A percentile compares a stretch with the other conserved stretches of the same genome.
Conservation (phyloP, 2,888 invertebrate species). For the Stictocephala bisonia region DNA sequence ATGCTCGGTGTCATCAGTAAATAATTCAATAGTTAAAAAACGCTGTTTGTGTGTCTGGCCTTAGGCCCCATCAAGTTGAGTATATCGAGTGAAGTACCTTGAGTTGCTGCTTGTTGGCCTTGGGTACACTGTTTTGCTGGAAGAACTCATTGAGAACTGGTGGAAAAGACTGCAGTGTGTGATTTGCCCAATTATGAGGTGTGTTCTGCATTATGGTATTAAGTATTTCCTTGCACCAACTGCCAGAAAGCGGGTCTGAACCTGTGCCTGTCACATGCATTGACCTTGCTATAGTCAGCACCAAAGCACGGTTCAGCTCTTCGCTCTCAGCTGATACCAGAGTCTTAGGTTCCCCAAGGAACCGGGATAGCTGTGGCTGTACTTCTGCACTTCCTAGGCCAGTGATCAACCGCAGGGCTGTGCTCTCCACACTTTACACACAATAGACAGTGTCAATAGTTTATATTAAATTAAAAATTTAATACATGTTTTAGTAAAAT, state of each 20-base stretch:
- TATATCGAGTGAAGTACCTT: too few relatives aligned
- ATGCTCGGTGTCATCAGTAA: background rate
- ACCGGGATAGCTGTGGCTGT: constrained; percentile 91
- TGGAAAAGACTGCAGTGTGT: constrained; percentile 93
- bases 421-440: constrained; percentile 86
- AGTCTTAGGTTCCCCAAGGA: constrained; percentile 91
- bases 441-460: too few relatives aligned
- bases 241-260: constrained; percentile 72
- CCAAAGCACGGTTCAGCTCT: constrained; percentile 92
- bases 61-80: too few relatives aligned
- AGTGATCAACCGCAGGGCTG: constrained; percentile 85
- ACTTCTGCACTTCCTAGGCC: constrained; percentile 95
- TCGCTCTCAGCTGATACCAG: constrained; percentile 94
- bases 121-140: constrained; percentile 81
- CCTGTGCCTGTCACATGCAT: constrained; percentile 90
- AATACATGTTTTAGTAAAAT: background rate
- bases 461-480: background rate
- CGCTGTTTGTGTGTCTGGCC: background rate
- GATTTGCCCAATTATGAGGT: constrained; percentile 95
- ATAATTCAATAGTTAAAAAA: background rate
- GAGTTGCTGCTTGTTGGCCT: constrained; percentile 90
- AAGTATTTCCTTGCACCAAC: constrained; percentile 91
- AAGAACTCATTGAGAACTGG: constrained; percentile 91
- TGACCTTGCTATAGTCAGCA: constrained; percentile 91
- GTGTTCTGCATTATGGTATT: constrained; percentile 93